Percentiles rank a stretch among this genome's conserved stretches.
Evolutionary conservation across 2,888 invertebrate species (phyloP).

Genomic region (Coecobrya sp.): DNA sequence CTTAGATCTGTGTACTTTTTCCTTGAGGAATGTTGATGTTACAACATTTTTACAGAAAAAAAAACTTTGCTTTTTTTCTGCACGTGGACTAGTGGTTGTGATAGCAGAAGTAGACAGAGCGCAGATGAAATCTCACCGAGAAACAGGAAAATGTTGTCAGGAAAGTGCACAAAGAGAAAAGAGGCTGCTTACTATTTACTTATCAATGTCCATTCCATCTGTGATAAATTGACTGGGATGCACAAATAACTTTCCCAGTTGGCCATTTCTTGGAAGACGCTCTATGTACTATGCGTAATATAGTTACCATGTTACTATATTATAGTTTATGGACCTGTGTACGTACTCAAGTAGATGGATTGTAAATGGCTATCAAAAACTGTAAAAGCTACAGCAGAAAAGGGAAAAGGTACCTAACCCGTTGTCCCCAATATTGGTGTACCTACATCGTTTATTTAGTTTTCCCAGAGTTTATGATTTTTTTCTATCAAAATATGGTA

Average conservation of each 20-base stretch:
- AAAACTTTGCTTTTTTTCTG: background rate
- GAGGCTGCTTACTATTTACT: background rate
- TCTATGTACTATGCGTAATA: too few species aligned
- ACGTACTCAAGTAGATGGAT: too few species aligned
- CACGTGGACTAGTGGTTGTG: background rate
- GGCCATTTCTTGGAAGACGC: background rate
- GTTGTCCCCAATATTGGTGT: background rate
- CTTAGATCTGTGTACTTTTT: background rate
- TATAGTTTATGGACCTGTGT: too few species aligned
- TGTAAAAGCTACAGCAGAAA: background rate
- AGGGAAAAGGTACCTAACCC: background rate
- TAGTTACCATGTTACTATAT: too few species aligned
- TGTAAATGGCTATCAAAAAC: background rate
- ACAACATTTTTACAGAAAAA: background rate
- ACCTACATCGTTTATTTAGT: background rate
- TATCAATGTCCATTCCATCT: slow-evolving; percentile 51
- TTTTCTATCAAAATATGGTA: slow-evolving; percentile 14
- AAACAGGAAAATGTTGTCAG: background rate
- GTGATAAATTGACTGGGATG: slow-evolving; percentile 67
- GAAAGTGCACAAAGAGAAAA: background rate
- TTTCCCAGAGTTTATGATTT: background rate
- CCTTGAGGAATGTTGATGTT: background rate
- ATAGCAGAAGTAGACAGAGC: background rate
- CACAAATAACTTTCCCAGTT: background rate
- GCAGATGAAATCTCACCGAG: background rate